Base-by-base conservation (phyloP, 2,888 invertebrate species). In the Trachelus stipa region DNA sequence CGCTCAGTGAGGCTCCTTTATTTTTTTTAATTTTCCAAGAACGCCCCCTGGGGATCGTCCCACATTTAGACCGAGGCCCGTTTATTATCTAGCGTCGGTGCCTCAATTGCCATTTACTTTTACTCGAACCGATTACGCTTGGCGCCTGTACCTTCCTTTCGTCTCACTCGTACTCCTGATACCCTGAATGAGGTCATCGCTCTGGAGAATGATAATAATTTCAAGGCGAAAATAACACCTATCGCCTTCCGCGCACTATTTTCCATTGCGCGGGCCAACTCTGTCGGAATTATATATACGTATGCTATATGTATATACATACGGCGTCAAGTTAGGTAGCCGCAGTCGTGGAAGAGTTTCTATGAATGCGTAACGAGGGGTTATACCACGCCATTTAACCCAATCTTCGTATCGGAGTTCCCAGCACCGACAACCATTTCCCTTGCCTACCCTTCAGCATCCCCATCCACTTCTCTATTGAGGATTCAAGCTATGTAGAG, bases 361-460 rank as follows among this genome's bases (percentile, higher is more conserved):
- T 91, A 91, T 91, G 91, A 91, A 91, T 91, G 90, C 88, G 90
- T 91, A 91, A 91, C 90, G 91, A 91, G 90, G 90, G 90, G 91
- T 91, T 91, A 91, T 91, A 91, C 91, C 90, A 88, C 91, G 84
- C 91, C 91, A 91, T 91, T 91, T 90, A 91, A 91, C 91, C 90
- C 89, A 91, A 91, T 91, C 91, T 91, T 91, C 91, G 90, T 91
- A 91, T 91, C 91, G 91, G 74, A 77, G 77, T 77, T 77, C 69
- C 73, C 33, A 71, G 71, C 9, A 56, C 56, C 56, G 56, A 56
- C 56, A 56, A 56, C 56, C 56, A 56, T 56, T 56, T 56, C 56
- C 56, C 56, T 56, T 56, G 56, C 56, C 56, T 56, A 56, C 56
- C 56, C 56, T 56, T 56, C 34, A 56, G 56, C 23, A 56, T 56